Percentiles rank a stretch among this genome's conserved stretches.
Conservation (phyloP, 2,797 vertebrate species). For the Argentina silus region DNA sequence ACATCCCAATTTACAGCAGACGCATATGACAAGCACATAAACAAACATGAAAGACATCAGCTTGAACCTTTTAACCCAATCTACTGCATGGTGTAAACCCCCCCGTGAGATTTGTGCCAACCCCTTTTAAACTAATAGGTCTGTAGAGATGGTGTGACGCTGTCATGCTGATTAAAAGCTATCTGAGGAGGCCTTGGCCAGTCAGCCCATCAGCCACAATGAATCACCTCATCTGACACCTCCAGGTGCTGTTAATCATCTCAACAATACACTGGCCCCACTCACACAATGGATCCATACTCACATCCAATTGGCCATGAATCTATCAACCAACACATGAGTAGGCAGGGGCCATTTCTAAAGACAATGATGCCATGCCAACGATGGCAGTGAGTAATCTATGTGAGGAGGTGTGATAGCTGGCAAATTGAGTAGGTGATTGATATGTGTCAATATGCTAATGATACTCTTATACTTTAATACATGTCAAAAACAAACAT, state of each 20-base stretch:
- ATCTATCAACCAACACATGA: conserved; percentile 43
- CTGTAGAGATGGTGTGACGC: conserved; percentile 55
- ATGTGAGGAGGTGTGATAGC: conserved; percentile 35
- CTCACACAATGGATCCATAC: conserved; percentile 46
- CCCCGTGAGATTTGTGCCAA: conserved; percentile 43
- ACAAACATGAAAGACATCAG: background rate
- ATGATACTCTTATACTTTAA: conserved; percentile 28
- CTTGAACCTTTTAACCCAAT: conserved; percentile 5
- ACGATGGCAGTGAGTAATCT: conserved; percentile 50
- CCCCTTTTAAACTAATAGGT: conserved; percentile 59
- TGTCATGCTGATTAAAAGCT: conserved; percentile 68
- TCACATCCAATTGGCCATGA: conserved; percentile 40
- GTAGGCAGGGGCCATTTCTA: conserved; percentile 30
- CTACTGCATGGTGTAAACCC: conserved; percentile 33
- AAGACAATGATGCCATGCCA: conserved; percentile 12
- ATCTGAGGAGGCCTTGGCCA: conserved; percentile 39
- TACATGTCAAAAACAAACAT: conserved; percentile 24
- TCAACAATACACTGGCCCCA: conserved; percentile 53
- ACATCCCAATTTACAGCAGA: conserved; percentile 15
- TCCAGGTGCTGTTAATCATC: conserved; percentile 72
- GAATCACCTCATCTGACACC: conserved; percentile 47
- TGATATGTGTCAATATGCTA: conserved; percentile 4
- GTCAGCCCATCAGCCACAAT: conserved; percentile 53
- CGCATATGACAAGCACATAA: conserved; percentile 13
- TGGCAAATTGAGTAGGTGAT: conserved; percentile 22